phyloP scores from a whole-genome alignment of 1,140 invertebrate genomes.

The Drosophila athabasca region DNA sequence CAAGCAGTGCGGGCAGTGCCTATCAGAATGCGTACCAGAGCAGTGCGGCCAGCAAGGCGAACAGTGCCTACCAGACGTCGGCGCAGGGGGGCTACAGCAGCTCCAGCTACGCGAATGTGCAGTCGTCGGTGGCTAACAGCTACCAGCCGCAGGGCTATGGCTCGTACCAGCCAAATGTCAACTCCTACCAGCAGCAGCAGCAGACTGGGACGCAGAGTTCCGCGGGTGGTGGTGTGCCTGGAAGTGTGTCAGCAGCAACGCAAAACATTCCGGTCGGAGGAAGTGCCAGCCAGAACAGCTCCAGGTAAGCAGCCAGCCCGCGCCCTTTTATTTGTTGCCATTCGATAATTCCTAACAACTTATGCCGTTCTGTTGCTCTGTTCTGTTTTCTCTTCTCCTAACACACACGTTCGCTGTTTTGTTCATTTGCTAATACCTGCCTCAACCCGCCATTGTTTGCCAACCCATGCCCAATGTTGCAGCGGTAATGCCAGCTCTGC shows the following conservation, averaged over 20 bases:
- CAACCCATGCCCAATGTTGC: slow-evolving; percentile 27
- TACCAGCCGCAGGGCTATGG: slow-evolving; percentile 80
- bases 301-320: slow-evolving; percentile 58
- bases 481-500: slow-evolving; percentile 82
- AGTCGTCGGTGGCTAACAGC: slow-evolving; percentile 76
- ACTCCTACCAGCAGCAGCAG: slow-evolving; percentile 78
- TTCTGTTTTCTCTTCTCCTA: slow-evolving; percentile 35
- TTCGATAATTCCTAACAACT: too few species aligned
- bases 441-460: slow-evolving; percentile 21
- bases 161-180: slow-evolving; percentile 78
- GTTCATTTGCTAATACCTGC: slow-evolving; percentile 18
- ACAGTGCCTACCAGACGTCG: slow-evolving; percentile 69
- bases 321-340: background rate
- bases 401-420: slow-evolving; percentile 28
- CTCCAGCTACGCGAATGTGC: slow-evolving; percentile 78
- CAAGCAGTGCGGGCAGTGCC: slow-evolving; percentile 46
- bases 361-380: too few species aligned
- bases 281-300: slow-evolving; percentile 73
- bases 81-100: slow-evolving; percentile 68
- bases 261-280: slow-evolving; percentile 83
- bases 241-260: slow-evolving; percentile 53
- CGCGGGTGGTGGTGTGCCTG: slow-evolving; percentile 50
- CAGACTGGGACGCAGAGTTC: slow-evolving; percentile 54
- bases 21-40: slow-evolving; percentile 79
- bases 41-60: slow-evolving; percentile 61